Base-by-base conservation (phyloP, 2,888 invertebrate species). In the Campopleginae sp. region DNA sequence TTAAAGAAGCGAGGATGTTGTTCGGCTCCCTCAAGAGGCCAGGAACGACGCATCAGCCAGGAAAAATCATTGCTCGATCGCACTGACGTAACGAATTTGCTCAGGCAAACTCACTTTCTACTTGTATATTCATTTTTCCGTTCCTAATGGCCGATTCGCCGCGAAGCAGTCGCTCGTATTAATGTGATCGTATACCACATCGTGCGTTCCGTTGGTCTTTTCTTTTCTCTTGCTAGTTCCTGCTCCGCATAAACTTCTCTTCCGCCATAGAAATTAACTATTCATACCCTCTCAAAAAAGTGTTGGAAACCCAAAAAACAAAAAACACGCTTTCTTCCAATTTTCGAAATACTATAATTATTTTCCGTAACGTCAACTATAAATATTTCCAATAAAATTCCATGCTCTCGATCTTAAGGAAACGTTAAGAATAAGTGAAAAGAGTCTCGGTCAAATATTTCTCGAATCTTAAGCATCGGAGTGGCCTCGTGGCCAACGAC, bases 81-180 rank as follows among this genome's bases (percentile, higher is more conserved):
- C 48, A 76, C 38, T 84, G 68, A 85, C 84, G 78, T 81, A 85
- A 85, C 77, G 14, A 42, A 14, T 44, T 12, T 54, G 65, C 58
- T 61, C 72, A 74, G n/a, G 68, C 61, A 81, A 81, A 81, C 68
- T 63, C 70, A 81, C 84, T 85, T 85, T 85, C 84, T 85, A 85
- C 66, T 85, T 85, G 68, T 65, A 77, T 86, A 86, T 86, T 80
- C 85, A 87, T 87, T 87, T 87, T 83, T 87, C 85, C 86, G 75
- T 61, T 81, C 63, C 82, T 84, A 86, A 85, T 87, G 72, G 75
- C 70, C 66, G 81, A 42, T 71, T 54, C 66, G 31, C 27, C 51
- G 23, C 76, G 48, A 61, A 63, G 27, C 75, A 42, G 71, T 19
- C 76, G n/a, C 48, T 33, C 58, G 27, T 61, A 80, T 80, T 58